Percentiles rank a stretch among this genome's conserved stretches.
phyloP scores from a whole-genome alignment of 2,113 vertebrate species.

The Myotis lucifugus region DNA sequence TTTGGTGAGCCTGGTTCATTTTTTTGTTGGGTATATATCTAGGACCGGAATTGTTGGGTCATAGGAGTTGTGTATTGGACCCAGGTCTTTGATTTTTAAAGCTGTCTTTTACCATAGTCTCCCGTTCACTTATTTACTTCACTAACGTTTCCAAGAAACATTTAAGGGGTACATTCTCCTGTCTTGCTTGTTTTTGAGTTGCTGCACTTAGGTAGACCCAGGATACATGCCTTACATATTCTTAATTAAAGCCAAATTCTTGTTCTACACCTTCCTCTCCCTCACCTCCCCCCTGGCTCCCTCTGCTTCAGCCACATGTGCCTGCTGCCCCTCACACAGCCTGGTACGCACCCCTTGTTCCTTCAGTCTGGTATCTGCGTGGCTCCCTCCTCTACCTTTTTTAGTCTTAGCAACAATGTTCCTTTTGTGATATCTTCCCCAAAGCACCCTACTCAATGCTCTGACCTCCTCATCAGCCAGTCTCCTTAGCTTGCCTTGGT shows the following conservation, averaged over 20 bases:
- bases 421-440: not conserved
- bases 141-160: not conserved
- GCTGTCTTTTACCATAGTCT: not conserved
- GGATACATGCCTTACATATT: not conserved
- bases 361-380: not conserved
- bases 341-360: not conserved
- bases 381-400: not conserved
- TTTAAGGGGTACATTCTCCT: not conserved
- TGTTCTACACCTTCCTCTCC: accelerated
- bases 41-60: not conserved
- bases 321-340: not conserved
- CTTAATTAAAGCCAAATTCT: not conserved
- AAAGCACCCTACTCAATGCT: not conserved
- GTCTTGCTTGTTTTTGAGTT: not conserved
- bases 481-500: too few relatives aligned
- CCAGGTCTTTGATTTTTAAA: not conserved
- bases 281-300: accelerated
- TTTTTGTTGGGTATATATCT: not conserved
- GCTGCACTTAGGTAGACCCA: not conserved
- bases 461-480: not conserved
- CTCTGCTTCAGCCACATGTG: not conserved
- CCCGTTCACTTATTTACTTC: not conserved
- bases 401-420: not conserved
- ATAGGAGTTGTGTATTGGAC: not conserved
- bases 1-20: not conserved